Percentiles rank a stretch among this genome's conserved stretches.
Evolutionary conservation across 2,113 vertebrate genomes (phyloP).

Genomic region (Charina bottae): DNA sequence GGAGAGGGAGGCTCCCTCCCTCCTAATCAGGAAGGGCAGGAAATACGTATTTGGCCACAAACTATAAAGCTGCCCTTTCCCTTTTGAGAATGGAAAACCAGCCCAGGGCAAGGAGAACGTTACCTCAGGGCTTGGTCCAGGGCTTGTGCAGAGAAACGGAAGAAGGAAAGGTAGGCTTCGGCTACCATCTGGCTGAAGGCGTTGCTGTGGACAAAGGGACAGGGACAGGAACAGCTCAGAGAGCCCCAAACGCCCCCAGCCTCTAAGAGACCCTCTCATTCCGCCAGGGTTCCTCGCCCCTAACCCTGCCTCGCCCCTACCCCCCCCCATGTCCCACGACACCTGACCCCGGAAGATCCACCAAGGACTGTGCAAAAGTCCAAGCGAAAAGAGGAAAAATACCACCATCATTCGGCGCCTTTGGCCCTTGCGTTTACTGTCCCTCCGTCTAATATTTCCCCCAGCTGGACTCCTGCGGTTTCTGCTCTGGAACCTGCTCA

Average conservation of each 20-base stretch:
- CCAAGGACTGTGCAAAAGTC: not conserved
- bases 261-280: not conserved
- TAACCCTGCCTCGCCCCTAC: not conserved
- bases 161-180: constrained; percentile 85
- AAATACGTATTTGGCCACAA: not conserved
- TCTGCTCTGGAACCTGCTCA: not conserved
- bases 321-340: not conserved
- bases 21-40: not conserved
- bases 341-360: not conserved
- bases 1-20: not conserved
- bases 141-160: constrained; percentile 81
- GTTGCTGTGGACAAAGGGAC: constrained; percentile 73
- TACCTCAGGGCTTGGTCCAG: constrained; percentile 87
- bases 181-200: constrained; percentile 84
- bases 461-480: not conserved
- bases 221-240: not conserved
- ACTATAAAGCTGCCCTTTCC: not conserved
- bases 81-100: not conserved
- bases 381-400: not conserved
- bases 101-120: not conserved
- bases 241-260: not conserved
- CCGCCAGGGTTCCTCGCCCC: not conserved
- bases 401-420: not conserved
- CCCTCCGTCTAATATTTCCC: not conserved
- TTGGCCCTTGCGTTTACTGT: not conserved